A percentile compares a stretch with the other conserved stretches of the same genome.
These are phyloP conservation scores for Geotrupes spiniger DNA, from an alignment of 2,888 invertebrate species.

Conservation along the genomic window DNA sequence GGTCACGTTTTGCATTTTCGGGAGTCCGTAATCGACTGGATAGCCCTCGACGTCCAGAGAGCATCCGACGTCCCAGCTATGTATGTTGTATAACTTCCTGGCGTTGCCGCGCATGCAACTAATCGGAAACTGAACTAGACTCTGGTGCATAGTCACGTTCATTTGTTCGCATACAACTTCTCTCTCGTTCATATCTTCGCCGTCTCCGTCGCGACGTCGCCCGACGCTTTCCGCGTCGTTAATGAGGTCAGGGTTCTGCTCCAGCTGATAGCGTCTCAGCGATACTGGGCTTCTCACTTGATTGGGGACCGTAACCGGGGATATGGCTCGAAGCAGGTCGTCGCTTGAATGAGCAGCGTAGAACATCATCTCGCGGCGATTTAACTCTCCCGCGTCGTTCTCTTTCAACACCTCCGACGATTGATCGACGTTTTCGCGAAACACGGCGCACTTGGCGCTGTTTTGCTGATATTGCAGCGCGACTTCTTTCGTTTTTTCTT, in stretches of 20 bases:
- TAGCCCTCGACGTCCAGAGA: constrained; percentile 72
- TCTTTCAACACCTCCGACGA: constrained; percentile 33
- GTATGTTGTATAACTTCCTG: constrained; percentile 61
- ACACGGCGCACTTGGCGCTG: constrained; percentile 26
- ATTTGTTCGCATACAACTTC: constrained; percentile 13
- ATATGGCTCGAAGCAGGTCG: constrained; percentile 38
- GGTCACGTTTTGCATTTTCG: constrained; percentile 54
- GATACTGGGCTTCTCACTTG: constrained; percentile 58
- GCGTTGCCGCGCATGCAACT: constrained; percentile 47
- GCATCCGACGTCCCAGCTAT: constrained; percentile 71
- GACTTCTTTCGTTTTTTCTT: constrained; percentile 49
- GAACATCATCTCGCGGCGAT: constrained; percentile 34
- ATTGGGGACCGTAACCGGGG: constrained; percentile 39
- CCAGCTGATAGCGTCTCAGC: constrained; percentile 53
- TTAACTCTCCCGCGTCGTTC: constrained; percentile 35
- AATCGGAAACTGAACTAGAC: constrained; percentile 27
- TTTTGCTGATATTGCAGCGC: constrained; percentile 41
- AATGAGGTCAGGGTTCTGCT: constrained; percentile 77
- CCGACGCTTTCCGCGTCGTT: constrained; percentile 65
- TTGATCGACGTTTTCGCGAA: constrained; percentile 32
- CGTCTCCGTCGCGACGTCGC: constrained; percentile 46
- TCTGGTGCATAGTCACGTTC: constrained; percentile 19
- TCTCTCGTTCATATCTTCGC: constrained; percentile 48
- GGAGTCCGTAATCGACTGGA: constrained; percentile 74
- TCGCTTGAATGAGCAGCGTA: constrained; percentile 43